Evolutionary conservation across 2,888 invertebrate genomes (phyloP).

Genomic region (Oxycera nigricornis): DNA sequence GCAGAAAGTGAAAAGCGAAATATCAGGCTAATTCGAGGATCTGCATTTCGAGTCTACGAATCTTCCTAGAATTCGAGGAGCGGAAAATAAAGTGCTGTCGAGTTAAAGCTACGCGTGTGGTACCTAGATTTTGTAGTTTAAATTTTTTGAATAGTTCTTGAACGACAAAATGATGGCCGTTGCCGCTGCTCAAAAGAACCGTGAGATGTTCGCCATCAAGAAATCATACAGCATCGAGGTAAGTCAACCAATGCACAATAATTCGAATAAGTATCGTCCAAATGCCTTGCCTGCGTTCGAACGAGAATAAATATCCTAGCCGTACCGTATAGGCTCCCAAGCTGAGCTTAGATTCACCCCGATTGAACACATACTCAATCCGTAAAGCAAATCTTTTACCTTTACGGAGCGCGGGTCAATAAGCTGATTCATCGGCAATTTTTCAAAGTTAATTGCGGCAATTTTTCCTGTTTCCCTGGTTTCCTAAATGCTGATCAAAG

Average conservation of each 20-base stretch:
- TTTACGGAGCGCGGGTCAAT: too few relatives aligned
- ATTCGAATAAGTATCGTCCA: background rate
- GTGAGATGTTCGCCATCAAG: slow-evolving; percentile 96
- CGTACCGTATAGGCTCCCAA: too few relatives aligned
- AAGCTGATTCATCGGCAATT: too few relatives aligned
- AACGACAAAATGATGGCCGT: slow-evolving; percentile 76
- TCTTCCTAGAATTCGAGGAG: background rate
- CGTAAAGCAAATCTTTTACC: too few relatives aligned
- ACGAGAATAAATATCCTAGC: too few relatives aligned
- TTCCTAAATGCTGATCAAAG: too few relatives aligned
- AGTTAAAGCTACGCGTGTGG: slow-evolving; percentile 33
- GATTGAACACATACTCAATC: too few relatives aligned
- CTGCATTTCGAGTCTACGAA: slow-evolving; percentile 5
- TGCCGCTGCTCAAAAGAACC: slow-evolving; percentile 91
- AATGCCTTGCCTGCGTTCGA: background rate
- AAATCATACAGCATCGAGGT: slow-evolving; percentile 98
- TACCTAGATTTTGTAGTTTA: slow-evolving; percentile 26
- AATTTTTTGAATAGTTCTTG: slow-evolving; percentile 31
- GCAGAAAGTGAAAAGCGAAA: slow-evolving; percentile 5
- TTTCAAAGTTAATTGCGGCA: too few relatives aligned
- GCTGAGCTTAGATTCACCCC: too few relatives aligned
- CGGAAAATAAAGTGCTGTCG: slow-evolving; percentile 30
- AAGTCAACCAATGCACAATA: too few relatives aligned
- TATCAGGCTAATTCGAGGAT: slow-evolving; percentile 38
- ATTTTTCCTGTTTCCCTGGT: too few relatives aligned